Evolutionary conservation across 2,113 vertebrate species (phyloP), one percentile per base, ranked within the genome.

Genomic region (Semnornis frantzii): DNA sequence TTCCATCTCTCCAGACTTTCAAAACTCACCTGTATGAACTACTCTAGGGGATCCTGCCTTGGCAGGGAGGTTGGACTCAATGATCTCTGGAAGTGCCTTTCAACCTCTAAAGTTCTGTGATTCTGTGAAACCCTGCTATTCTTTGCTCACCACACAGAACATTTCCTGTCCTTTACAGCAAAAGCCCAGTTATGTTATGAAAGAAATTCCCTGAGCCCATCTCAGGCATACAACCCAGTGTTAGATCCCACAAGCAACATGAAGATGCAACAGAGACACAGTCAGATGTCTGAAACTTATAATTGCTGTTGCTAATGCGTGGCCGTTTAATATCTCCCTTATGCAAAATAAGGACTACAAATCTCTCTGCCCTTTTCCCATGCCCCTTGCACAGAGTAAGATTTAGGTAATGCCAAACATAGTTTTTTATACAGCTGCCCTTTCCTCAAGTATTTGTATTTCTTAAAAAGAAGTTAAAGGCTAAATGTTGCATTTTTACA

Each of bases 231-330:
- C 44, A 91, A 44, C 33, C 23, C 52, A 62, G 7, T 17, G 14
- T 59, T n/a, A 54, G n/a, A 55, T 34, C 30, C 20, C 64, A 58
- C 33, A 69, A 84, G 37, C 6, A 48, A 3, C 4, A 4, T 19
- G 39, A 50, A 63, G 18, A 54, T 15, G 31, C 16, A 55, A 9
- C 6, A 8, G 34, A 55, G 24, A 34, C 19, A 7, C 12, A 6
- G 10, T 27, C 2, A 2, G 33, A n/a, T 3, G 0, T 24, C 12
- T 31, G 48, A 30, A 24, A 63, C 6, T 77, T 58, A 31, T 5
- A 25, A 8, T 20, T 42, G 15, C 28, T 71, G 15, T n/a, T 71
- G 30, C 54, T 57, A 28, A 65, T 28, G n/a, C 19, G 17, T 9
- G 28, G 42, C 15, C 9, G 10, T 75, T 21, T 33, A 33, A 33